Conservation (phyloP, 2,888 invertebrate genomes). For the Limenitis camilla region DNA sequence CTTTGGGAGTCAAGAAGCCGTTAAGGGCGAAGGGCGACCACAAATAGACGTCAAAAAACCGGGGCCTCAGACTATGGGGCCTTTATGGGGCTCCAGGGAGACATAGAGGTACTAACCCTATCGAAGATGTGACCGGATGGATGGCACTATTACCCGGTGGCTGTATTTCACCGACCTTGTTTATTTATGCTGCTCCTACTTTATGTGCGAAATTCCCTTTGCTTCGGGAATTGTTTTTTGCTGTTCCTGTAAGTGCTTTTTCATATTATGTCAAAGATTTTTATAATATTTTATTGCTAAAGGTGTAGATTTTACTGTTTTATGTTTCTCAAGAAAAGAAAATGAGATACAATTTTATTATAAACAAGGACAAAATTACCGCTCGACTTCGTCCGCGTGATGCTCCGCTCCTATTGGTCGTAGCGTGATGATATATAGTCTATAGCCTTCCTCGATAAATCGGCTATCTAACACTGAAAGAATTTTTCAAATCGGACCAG, state of each 20-base stretch:
- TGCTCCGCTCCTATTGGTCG: too few species aligned
- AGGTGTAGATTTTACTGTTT: too few species aligned
- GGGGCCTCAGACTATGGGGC: slow-evolving; percentile 58
- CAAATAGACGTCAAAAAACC: slow-evolving; percentile 74
- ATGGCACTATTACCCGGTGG: slow-evolving; percentile 66
- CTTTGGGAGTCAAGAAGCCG: slow-evolving; percentile 45
- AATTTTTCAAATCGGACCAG: too few species aligned
- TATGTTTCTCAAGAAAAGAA: too few species aligned
- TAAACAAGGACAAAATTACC: too few species aligned
- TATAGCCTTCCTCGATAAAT: too few species aligned
- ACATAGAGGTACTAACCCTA: slow-evolving; percentile 74
- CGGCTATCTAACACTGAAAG: too few species aligned
- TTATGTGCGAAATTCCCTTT: slow-evolving; percentile 54
- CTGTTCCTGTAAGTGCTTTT: slow-evolving; percentile 18
- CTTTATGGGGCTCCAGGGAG: slow-evolving; percentile 69
- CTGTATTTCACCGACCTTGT: slow-evolving; percentile 58
- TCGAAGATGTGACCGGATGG: slow-evolving; percentile 72
- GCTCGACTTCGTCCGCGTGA: too few species aligned
- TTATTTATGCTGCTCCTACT: slow-evolving; percentile 67
- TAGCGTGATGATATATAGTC: too few species aligned
- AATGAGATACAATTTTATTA: too few species aligned
- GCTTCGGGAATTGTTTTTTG: slow-evolving; percentile 22
- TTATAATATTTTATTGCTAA: neutral
- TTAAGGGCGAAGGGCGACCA: slow-evolving; percentile 65
- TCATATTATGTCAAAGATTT: slow-evolving; percentile 8